Evolutionary conservation across 2,888 invertebrate species (phyloP).

Genomic region (Rhingia campestris): DNA sequence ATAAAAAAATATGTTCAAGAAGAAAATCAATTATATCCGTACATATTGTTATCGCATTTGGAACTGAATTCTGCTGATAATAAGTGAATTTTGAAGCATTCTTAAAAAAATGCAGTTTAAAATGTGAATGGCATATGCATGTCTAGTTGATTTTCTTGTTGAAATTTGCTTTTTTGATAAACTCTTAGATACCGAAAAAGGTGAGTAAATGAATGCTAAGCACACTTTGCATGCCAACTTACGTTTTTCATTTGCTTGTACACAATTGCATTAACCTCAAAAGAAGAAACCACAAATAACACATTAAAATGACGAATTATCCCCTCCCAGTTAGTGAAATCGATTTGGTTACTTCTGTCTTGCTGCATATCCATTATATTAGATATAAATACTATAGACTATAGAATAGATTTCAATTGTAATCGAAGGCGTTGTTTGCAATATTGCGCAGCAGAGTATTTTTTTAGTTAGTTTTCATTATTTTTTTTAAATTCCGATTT

Average conservation of each 20-base stretch:
- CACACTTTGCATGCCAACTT: constrained; percentile 60
- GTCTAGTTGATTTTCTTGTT: constrained; percentile 50
- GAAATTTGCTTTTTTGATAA: constrained; percentile 44
- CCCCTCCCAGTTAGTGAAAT: not conserved
- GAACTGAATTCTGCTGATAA: constrained; percentile 10
- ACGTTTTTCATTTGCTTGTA: constrained; percentile 55
- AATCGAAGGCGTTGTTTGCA: too few species aligned
- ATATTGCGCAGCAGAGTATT: too few species aligned
- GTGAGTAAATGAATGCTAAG: constrained; percentile 58
- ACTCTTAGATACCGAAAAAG: constrained; percentile 33
- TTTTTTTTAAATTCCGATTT: too few species aligned
- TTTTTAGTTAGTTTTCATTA: too few species aligned
- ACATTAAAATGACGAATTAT: not conserved
- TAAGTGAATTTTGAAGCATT: not conserved
- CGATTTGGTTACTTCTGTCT: too few species aligned
- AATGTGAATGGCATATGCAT: constrained; percentile 26
- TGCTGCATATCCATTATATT: too few species aligned
- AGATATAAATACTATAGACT: too few species aligned
- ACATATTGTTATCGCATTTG: constrained; percentile 14
- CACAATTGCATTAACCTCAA: constrained; percentile 46
- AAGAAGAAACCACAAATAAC: constrained; percentile 30
- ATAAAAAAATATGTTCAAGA: constrained; percentile 11
- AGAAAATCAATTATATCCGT: constrained; percentile 48
- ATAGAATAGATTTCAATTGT: too few species aligned
- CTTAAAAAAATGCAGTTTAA: not conserved